Base-by-base conservation (phyloP, 2,113 vertebrate species). In the Pandion haliaetus region DNA sequence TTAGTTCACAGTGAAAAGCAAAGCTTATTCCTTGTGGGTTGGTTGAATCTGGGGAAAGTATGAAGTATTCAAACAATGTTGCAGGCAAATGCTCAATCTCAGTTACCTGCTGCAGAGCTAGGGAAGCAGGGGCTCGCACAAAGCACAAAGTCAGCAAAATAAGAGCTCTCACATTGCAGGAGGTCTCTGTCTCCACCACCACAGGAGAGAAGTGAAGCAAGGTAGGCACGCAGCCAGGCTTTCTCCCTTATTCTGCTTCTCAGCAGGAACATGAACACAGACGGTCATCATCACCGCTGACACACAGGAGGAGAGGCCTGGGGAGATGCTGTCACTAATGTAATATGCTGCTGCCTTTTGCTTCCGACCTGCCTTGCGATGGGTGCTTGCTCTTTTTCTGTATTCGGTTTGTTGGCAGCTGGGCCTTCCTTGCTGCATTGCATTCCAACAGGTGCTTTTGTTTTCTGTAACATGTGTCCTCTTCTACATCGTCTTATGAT, bases 231-330 rank as follows among this genome's bases (percentile, higher is more conserved):
- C 1, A 4, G 55, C 44, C 38, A 34, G 55, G 52, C 23, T 79
- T 62, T 36, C 8, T 65, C 18, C 8, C 19, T 66, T 36, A 9
- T 29, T 58, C 8, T 8, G 2, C 25, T 77, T 12, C n/a, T 49
- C 8, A 38, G 3, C 0, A 3, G 55, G 31, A 49, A 4, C 12
- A 16, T 1, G 26, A 17, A 12, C 21, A 8, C 18, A 54, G n/a
- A 20, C 1, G 1, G 55, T 8, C 17, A 1, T 23, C 20, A 9
- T 25, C 12, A 42, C 34, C 18, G 8, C 16, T 77, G 47, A 58
- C 44, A 50, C 34, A 5, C 2, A 2, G 40, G 52, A 82, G 42
- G 45, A 36, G n/a, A 50, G 45, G 13, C 29, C 67, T 54, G 13
- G 12, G 52, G n/a, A 76, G 52, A 38, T 61, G 18, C 34, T 2